Evolutionary conservation across 2,888 invertebrate genomes (phyloP).

Genomic region (Sylvicola cinctus): DNA sequence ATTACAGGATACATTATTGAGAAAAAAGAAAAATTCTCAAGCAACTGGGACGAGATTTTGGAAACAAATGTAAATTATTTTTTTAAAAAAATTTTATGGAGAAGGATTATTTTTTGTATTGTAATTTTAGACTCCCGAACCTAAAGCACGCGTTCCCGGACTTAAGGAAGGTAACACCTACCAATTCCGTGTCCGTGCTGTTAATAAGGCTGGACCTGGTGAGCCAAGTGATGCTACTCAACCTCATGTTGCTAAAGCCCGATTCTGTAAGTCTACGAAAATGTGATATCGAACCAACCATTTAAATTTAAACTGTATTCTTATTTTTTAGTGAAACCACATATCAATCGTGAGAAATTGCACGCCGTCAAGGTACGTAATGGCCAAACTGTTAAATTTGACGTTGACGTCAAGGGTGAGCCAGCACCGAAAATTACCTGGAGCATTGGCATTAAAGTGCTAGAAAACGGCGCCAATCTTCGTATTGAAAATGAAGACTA

Average conservation of each 20-base stretch:
- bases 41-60: slow-evolving; percentile 70
- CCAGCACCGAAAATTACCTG: slow-evolving; percentile 83
- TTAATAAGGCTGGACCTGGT: slow-evolving; percentile 86
- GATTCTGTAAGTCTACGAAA: slow-evolving; percentile 44
- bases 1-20: slow-evolving; percentile 94
- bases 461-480: slow-evolving; percentile 43
- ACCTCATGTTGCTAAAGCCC: slow-evolving; percentile 69
- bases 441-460: slow-evolving; percentile 32
- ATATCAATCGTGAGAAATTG: slow-evolving; percentile 86
- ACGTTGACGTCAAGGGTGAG: slow-evolving; percentile 91
- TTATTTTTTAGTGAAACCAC: slow-evolving; percentile 59
- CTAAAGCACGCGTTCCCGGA: slow-evolving; percentile 66
- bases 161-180: slow-evolving; percentile 80
- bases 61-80: slow-evolving; percentile 37
- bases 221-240: slow-evolving; percentile 80
- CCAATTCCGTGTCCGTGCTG: slow-evolving; percentile 86
- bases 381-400: slow-evolving; percentile 74
- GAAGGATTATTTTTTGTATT: no score
- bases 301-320: slow-evolving; percentile 2
- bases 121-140: slow-evolving; percentile 38
- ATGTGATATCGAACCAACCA: background rate
- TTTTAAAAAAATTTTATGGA: no score
- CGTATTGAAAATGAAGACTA: slow-evolving; percentile 83
- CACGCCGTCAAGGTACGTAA: slow-evolving; percentile 74
- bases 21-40: slow-evolving; percentile 68